phyloP scores from a whole-genome alignment of 2,797 vertebrate species.

The Schizopygopsis pylzovi region DNA sequence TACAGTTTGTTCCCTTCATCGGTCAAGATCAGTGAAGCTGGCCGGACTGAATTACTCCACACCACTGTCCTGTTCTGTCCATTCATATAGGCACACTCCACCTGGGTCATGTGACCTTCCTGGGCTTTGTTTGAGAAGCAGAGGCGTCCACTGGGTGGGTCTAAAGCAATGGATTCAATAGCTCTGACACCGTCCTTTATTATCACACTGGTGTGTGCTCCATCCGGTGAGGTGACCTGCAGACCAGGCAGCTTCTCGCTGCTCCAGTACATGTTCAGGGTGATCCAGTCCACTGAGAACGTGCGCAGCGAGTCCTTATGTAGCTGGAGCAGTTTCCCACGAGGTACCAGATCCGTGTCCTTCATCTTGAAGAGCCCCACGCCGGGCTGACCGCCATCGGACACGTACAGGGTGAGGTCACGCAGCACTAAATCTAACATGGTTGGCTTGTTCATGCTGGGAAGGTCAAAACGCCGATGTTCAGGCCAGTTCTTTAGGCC shows the following conservation, averaged over 20 bases:
- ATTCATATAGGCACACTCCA: slow-evolving; percentile 88
- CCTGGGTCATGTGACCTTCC: fast-evolving
- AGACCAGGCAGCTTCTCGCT: slow-evolving; percentile 75
- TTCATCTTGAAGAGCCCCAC: slow-evolving; percentile 79
- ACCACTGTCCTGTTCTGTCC: slow-evolving; percentile 73
- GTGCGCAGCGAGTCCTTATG: slow-evolving; percentile 71
- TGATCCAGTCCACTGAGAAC: slow-evolving; percentile 89
- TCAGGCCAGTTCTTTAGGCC: slow-evolving; percentile 66
- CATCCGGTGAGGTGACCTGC: slow-evolving; percentile 74
- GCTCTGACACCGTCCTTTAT: slow-evolving; percentile 71
- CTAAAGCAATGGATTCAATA: slow-evolving; percentile 77
- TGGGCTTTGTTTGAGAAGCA: slow-evolving; percentile 80
- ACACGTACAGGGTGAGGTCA: slow-evolving; percentile 79
- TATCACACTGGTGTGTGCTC: slow-evolving; percentile 73
- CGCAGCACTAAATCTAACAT: slow-evolving; percentile 81
- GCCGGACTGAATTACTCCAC: slow-evolving; percentile 78
- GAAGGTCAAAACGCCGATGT: slow-evolving; percentile 71
- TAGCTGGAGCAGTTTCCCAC: slow-evolving; percentile 74
- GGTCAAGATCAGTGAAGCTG: slow-evolving; percentile 80
- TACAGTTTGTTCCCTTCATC: slow-evolving; percentile 78
- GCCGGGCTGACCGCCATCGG: slow-evolving; percentile 71
- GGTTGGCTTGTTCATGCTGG: slow-evolving; percentile 72
- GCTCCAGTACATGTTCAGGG: slow-evolving; percentile 89
- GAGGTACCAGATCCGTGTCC: slow-evolving; percentile 61
- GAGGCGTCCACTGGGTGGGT: slow-evolving; percentile 78